Percentiles rank a stretch among this genome's conserved stretches.
Conservation (phyloP, 2,888 invertebrate species). For the Lepidochitona cinerea region DNA sequence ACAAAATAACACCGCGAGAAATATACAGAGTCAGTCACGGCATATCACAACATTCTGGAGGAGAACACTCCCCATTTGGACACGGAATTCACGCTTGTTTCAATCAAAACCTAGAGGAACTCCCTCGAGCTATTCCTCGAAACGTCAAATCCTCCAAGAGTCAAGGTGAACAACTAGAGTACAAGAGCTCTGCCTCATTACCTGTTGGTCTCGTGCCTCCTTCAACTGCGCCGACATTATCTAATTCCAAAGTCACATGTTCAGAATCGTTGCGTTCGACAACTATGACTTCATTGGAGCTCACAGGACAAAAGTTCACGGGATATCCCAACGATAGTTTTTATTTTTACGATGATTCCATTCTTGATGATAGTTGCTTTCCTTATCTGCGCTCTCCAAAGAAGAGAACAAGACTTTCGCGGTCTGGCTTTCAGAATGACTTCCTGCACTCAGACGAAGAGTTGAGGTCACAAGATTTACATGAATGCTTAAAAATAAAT, state of each 20-base stretch:
- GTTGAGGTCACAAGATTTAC: background rate
- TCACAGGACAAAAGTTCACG: background rate
- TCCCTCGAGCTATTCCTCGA: background rate
- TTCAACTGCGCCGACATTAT: background rate
- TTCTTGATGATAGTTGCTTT: background rate
- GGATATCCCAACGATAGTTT: background rate
- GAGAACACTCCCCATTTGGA: background rate
- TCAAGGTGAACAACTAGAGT: background rate
- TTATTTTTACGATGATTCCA: background rate
- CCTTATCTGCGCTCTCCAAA: background rate
- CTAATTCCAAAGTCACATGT: no score
- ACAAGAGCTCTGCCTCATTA: background rate
- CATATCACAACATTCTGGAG: background rate
- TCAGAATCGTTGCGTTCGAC: no score
- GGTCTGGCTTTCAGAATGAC: background rate
- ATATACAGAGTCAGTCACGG: background rate
- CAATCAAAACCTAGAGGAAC: background rate
- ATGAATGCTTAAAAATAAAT: background rate
- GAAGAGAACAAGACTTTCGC: background rate
- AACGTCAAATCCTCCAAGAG: background rate
- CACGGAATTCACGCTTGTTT: background rate
- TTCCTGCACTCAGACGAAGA: background rate
- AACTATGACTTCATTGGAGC: background rate
- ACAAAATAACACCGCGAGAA: background rate
- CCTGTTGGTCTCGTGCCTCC: background rate